These are phyloP conservation scores for Pogonomyrmex barbatus DNA, from an alignment of 1,140 invertebrate genomes.

Conservation along the genomic window DNA sequence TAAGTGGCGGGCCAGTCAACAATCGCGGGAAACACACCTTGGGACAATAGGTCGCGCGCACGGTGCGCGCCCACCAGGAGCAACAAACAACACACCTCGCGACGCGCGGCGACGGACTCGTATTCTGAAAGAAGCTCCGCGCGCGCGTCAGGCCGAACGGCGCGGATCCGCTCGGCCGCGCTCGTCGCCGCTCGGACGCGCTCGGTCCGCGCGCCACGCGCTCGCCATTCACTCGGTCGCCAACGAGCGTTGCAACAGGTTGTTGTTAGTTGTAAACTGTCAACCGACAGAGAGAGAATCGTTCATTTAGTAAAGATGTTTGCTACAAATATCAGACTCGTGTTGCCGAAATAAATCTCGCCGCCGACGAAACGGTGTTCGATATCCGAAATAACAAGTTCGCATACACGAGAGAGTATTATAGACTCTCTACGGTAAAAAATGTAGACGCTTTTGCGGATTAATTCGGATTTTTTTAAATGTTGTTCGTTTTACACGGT, in stretches of 20 bases:
- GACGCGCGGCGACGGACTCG: constrained; percentile 45
- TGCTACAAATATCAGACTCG: background rate
- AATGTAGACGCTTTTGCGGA: background rate
- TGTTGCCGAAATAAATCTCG: background rate
- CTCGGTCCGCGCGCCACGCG: constrained; percentile 62
- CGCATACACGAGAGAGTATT: background rate
- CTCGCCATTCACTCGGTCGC: constrained; percentile 42
- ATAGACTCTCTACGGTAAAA: background rate
- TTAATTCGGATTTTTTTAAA: background rate
- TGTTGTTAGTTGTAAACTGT: background rate
- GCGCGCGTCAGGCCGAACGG: constrained; percentile 39
- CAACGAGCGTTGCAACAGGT: constrained; percentile 61
- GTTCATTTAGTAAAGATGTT: constrained; percentile 22
- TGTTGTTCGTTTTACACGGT: background rate
- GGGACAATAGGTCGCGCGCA: constrained; percentile 47
- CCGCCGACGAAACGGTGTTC: background rate
- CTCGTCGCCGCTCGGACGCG: constrained; percentile 55
- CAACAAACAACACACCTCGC: constrained; percentile 57
- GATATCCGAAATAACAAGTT: background rate
- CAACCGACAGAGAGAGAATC: background rate
- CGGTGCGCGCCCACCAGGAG: constrained; percentile 25
- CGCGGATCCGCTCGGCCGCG: constrained; percentile 55
- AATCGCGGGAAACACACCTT: constrained; percentile 55
- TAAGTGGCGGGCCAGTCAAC: constrained; percentile 46
- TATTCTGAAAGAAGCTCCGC: constrained; percentile 49